Conservation (phyloP, 2,888 invertebrate genomes). For the Orthonychiurus folsomi region DNA sequence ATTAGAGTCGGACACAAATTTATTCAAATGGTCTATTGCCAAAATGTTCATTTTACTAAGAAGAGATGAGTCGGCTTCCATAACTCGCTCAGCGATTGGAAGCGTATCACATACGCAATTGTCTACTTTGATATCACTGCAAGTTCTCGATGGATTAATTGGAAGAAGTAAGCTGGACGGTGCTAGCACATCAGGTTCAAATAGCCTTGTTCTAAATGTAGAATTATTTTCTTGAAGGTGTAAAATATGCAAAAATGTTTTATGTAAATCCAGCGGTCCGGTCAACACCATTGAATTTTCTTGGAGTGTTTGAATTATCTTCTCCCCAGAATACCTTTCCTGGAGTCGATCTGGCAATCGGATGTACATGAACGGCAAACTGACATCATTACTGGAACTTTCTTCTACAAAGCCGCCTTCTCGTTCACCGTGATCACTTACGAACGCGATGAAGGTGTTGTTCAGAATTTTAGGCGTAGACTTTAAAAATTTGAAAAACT, state of each 20-base stretch:
- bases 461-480: constrained; percentile 53
- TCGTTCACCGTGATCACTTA: constrained; percentile 71
- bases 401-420: constrained; percentile 69
- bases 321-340: too few relatives aligned
- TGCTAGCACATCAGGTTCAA: background rate
- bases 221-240: too few relatives aligned
- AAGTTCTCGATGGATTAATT: background rate
- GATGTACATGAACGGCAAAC: too few relatives aligned
- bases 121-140: background rate
- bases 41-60: constrained; percentile 8
- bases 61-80: background rate
- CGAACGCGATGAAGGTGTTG: constrained; percentile 57
- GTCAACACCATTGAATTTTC: constrained; percentile 56
- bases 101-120: constrained; percentile 12
- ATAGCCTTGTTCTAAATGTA: too few relatives aligned
- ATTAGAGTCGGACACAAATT: background rate
- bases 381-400: too few relatives aligned
- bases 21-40: background rate
- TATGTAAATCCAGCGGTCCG: constrained; percentile 66
- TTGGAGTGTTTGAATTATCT: too few relatives aligned
- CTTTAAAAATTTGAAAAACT: constrained; percentile 51
- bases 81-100: background rate
- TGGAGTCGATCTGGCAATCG: too few relatives aligned
- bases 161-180: constrained; percentile 13
- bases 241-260: constrained; percentile 47